Base-by-base conservation (phyloP, 2,113 vertebrate genomes). In the Aptenodytes forsteri region DNA sequence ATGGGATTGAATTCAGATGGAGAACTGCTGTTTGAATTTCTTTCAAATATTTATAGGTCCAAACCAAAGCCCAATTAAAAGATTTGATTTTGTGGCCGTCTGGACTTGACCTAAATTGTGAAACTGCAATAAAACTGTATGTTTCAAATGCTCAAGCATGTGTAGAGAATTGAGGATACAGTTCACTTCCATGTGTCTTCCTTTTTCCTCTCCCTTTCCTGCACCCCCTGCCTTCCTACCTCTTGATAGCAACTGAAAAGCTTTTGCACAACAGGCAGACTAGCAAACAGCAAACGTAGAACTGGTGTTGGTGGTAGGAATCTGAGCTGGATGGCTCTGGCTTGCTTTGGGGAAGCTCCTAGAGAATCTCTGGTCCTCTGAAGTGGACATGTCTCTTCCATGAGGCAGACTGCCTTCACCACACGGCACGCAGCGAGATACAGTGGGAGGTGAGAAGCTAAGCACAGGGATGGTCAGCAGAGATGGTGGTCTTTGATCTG, bases 301-400 rank as follows among this genome's bases (percentile, higher is more conserved):
- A 15, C 3, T 83, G 32, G 19, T 18, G 40, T 3, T 81, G 50
- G 36, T 81, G 58, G 29, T 47, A 40, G 91, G 76, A 65, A 13
- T 55, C 75, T 40, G 38, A 10, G 29, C 21, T 67, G 38, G 23
- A 10, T 80, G 38, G 25, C 25, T 79, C 32, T 29, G 49, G 30
- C 36, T 83, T 86, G 62, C 18, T 52, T 83, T 81, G 54, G 36
- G 18, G 27, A 56, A 73, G 7, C 17, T 66, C 23, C 8, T 25
- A 4, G 59, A 52, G 67, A 54, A 71, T 14, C 9, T 59, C 9
- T 50, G 46, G 14, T 44, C 54, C 29, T 75, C 58, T 38, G n/a
- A 50, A 65, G 49, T 0, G 0, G 34, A 13, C 1, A 1, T 46
- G 15, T 26, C 10, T n/a, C 36, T 72, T 73, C 36, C 4, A 1